A percentile compares a stretch with the other conserved stretches of the same genome.
Conservation (phyloP, 1,140 invertebrate genomes). For the Cryptotermes secundus region DNA sequence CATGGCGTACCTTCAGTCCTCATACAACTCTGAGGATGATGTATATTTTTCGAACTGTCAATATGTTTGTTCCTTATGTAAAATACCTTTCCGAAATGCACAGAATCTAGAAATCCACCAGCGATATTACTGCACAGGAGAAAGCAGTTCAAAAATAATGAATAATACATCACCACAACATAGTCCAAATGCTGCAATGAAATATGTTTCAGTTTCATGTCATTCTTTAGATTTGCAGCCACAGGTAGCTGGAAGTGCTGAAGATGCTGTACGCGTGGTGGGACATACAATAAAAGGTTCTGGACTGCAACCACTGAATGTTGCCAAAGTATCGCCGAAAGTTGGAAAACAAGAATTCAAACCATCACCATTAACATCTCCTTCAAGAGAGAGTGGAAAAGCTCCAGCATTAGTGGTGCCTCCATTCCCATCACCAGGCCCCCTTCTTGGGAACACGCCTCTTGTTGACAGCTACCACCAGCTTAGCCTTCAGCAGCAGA, state of each 20-base stretch:
- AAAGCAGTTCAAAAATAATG: background rate
- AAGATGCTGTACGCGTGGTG: background rate
- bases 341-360: background rate
- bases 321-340: background rate
- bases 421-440: slow-evolving; percentile 66
- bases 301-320: background rate
- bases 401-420: background rate
- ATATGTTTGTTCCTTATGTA: slow-evolving; percentile 61
- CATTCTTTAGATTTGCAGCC: background rate
- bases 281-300: background rate
- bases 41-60: slow-evolving; percentile 21
- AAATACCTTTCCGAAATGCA: slow-evolving; percentile 63
- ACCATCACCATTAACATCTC: slow-evolving; percentile 10
- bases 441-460: slow-evolving; percentile 73
- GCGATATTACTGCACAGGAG: slow-evolving; percentile 65
- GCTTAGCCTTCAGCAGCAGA: slow-evolving; percentile 43
- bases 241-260: background rate
- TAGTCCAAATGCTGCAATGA: background rate
- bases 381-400: background rate
- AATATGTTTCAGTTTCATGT: background rate
- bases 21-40: background rate
- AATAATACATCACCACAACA: background rate
- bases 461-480: slow-evolving; percentile 56
- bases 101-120: slow-evolving; percentile 70
- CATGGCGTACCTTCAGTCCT: background rate